Base-by-base conservation (phyloP, 2,113 vertebrate genomes). In the Pagrus major region DNA sequence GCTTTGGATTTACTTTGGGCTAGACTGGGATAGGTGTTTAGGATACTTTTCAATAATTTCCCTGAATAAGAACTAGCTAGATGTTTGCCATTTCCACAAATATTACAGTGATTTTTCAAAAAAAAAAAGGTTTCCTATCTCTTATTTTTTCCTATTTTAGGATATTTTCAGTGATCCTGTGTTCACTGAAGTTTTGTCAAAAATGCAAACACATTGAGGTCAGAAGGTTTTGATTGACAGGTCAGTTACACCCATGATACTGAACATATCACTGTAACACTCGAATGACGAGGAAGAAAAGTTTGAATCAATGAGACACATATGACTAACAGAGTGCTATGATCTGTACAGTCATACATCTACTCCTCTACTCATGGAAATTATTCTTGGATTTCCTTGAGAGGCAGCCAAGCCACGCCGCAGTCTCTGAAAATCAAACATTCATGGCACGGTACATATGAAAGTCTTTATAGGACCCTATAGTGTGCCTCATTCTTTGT, bases 401-500 rank as follows among this genome's bases (percentile, higher is more conserved):
- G 69, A 81, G 51, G 68, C 83, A 54, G 91, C 93, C 89, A 90
- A 89, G 79, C 76, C 78, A 42, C n/a, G 76, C 76, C 51, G 54
- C 83, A 84, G 65, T 85, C 79, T 59, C 52, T 77, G 79, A 80
- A 83, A 89, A 84, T 85, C 85, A 90, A 91, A 91, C 87, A 80
- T 27, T 60, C 70, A 41, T 63, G 80, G 71, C 51, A 76, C 44
- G 14, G 71, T 80, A 80, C 91, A 93, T 90, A 83, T 92, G 89
- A 84, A 92, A 93, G 87, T 89, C 87, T 91, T 93, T 94, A 90
- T 56, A 41, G 61, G 71, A 83, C 71, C 71, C 71, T 78, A 66
- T 83, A 85, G 75, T 56, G 77, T 44, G 80, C 88, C 85, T 88
- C 80, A 46, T 44, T 86, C 85, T 78, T 76, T 71, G 66, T 76